Evolutionary conservation across 2,113 vertebrate species (phyloP), one percentile per base, ranked within the genome.

Genomic region (Aplodontia rufa): DNA sequence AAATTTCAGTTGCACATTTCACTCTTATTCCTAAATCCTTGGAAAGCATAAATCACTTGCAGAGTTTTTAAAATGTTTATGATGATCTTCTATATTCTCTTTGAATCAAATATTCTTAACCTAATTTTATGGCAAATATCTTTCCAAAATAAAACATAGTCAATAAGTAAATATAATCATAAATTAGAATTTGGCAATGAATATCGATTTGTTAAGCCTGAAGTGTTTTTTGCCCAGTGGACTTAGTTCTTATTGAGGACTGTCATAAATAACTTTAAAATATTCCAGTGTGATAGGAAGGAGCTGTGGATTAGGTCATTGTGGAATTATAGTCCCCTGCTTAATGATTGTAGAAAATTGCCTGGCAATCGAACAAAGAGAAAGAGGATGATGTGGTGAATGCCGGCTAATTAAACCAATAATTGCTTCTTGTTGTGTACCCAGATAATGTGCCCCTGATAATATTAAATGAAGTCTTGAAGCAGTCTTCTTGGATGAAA

Each of bases 341-440:
- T 98, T 98, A 98, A 98, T 98, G 98, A 98, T 98, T 98, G 98
- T 98, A 98, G 97, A 98, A 99, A 99, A 99, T 98, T 99, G 98
- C 98, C 97, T 99, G 98, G 98, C 98, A 98, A 97, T 98, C 72
- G 97, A 99, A 98, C 98, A 99, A 99, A 99, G 98, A 97, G 97
- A 97, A 98, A 98, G 95, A 98, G 97, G 92, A 92, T 81, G 97
- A 98, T 37, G 94, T 98, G 95, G 98, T 98, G 98, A 98, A 98
- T 98, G 97, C 97, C n/a, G 95, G 98, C 98, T 98, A 99, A 99
- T 99, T 99, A 99, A 99, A 98, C 98, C 97, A 98, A 98, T 98
- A 99, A 99, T 98, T 99, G 98, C 97, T 98, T 98, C 98, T 98
- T 98, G 97, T 98, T 98, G 98, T 97, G 95, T 97, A 98, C 98